Base-by-base conservation (phyloP, 2,797 vertebrate species). In the Centropyge bicolor region DNA sequence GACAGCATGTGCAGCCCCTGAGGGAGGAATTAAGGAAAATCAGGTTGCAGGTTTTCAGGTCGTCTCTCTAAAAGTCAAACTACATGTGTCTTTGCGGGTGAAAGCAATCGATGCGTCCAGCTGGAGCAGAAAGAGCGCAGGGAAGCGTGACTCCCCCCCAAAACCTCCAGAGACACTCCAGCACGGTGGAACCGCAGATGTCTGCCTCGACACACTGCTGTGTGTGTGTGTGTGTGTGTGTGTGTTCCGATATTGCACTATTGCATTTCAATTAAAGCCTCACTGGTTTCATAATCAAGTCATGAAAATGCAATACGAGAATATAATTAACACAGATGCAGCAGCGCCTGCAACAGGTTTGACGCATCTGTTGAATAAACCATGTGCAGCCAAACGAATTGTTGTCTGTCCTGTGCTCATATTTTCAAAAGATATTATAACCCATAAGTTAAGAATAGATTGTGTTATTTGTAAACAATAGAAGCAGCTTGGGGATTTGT, bases 51-150 rank as follows among this genome's bases (percentile, higher is more conserved):
- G 36, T 84, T 83, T 68, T 63, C 60, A 55, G 40, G 12, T 67
- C 38, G 48, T 52, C 66, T 49, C 68, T 74, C 68, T 66, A 63
- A 76, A 87, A 82, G 82, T 79, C 78, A 69, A 83, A 89, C 76
- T 72, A 70, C 85, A 86, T 77, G 70, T 83, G 88, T 90, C 46
- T 87, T 76, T 89, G 79, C 56, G 80, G 62, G 81, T 75, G 35
- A 82, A 88, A 76, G 38, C 64, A 48, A 89, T 93, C 91, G 86
- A 93, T 90, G 46, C n/a, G 16, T 87, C 76, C 92, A 92, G 87
- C 90, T 93, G 91, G 86, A 87, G 73, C 81, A 85, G 87, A 87
- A 84, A 82, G 73, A 83, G 88, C 72, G 74, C 89, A 79, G 76
- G 76, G 88, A 87, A 88, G 91, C 91, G 90, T 92, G 93, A 93